Percentiles rank a stretch among this genome's conserved stretches.
phyloP scores from a whole-genome alignment of 2,797 vertebrate genomes.

The Xiphorhynchus erythropygius region DNA sequence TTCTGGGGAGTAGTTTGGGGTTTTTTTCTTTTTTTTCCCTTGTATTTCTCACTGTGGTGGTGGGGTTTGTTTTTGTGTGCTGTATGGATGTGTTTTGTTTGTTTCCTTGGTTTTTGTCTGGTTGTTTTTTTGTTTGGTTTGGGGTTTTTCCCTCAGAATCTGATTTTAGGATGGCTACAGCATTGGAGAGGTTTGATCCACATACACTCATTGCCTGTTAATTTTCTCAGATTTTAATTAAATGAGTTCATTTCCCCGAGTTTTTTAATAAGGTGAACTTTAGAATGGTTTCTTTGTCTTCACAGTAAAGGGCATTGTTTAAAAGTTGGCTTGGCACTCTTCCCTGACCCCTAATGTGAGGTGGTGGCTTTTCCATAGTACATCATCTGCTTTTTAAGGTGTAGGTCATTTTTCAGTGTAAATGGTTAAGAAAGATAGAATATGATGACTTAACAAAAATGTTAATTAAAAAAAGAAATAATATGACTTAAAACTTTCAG shows the following conservation, averaged over 20 bases:
- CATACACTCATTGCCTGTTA: neutral
- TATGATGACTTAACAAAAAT: neutral
- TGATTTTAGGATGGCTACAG: neutral
- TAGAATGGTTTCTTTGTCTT: conserved; percentile 36
- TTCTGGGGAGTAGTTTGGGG: neutral
- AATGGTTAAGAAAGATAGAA: neutral
- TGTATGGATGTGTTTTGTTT: neutral
- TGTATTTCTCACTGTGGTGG: neutral
- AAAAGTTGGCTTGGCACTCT: neutral
- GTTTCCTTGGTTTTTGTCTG: neutral
- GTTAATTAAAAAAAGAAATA: neutral
- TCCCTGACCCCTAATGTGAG: neutral
- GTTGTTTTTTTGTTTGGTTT: neutral
- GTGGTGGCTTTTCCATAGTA: neutral
- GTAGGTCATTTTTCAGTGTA: neutral
- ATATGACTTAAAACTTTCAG: neutral
- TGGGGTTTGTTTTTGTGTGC: neutral
- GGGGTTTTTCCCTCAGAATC: neutral
- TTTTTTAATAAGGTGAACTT: conserved; percentile 9
- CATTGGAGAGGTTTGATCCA: neutral
- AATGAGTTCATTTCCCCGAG: neutral
- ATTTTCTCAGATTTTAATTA: neutral
- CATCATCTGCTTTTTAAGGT: neutral
- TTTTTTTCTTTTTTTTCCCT: neutral
- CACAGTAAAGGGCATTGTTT: neutral